phyloP scores from a whole-genome alignment of 2,888 invertebrate species.

The Calephelis perditalis region DNA sequence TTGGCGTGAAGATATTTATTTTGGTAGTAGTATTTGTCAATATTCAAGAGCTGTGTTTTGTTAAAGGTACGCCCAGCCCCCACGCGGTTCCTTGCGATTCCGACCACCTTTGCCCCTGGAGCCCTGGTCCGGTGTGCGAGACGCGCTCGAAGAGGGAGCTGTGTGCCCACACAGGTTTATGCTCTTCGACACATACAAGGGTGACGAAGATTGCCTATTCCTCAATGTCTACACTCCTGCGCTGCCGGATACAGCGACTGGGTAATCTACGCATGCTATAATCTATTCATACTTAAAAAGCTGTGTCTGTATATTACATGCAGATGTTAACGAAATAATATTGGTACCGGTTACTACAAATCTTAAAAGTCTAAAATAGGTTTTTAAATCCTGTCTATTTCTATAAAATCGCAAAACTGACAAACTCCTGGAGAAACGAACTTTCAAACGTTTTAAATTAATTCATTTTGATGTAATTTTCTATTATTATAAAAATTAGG shows the following conservation, averaged over 20 bases:
- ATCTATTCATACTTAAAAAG: background rate
- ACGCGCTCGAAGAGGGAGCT: constrained; percentile 83
- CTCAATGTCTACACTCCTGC: constrained; percentile 84
- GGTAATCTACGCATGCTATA: constrained; percentile 41
- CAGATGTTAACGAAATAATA: no score
- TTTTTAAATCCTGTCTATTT: no score
- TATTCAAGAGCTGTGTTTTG: background rate
- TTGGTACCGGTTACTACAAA: no score
- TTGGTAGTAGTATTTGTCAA: background rate
- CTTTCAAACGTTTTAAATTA: no score
- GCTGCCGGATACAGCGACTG: constrained; percentile 63
- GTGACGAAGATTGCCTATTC: constrained; percentile 82
- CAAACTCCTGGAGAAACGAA: no score
- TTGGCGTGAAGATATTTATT: no score
- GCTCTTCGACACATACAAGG: constrained; percentile 81
- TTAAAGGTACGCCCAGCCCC: constrained; percentile 63
- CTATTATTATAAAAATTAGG: no score
- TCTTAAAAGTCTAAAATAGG: no score
- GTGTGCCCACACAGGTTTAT: constrained; percentile 84
- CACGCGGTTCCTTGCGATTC: constrained; percentile 69
- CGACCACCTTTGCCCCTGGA: constrained; percentile 78
- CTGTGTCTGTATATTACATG: no score
- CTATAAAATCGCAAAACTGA: no score
- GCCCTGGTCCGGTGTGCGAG: constrained; percentile 80
- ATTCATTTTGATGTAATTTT: no score